Conservation (phyloP, 1,140 invertebrate genomes). For the Dendroctonus ponderosae region DNA sequence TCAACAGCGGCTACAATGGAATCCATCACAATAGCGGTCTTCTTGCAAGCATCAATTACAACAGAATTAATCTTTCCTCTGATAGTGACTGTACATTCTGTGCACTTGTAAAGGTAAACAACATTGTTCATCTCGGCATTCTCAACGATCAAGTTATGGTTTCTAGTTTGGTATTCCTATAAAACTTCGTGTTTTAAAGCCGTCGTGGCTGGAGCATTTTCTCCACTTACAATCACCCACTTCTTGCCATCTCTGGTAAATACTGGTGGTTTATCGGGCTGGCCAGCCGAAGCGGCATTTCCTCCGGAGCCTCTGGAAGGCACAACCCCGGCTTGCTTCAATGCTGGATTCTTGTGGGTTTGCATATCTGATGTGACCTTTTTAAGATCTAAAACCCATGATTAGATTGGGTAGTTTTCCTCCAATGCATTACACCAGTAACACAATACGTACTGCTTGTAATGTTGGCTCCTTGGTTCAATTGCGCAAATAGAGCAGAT, state of each 20-base stretch:
- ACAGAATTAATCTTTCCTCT: slow-evolving; percentile 97
- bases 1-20: slow-evolving; percentile 92
- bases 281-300: slow-evolving; percentile 1
- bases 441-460: slow-evolving; percentile 61
- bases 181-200: neutral
- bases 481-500: slow-evolving; percentile 86
- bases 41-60: slow-evolving; percentile 94
- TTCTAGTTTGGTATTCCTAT: slow-evolving; percentile 83
- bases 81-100: slow-evolving; percentile 79
- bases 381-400: slow-evolving; percentile 64
- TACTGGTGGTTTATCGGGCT: slow-evolving; percentile 72
- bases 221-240: slow-evolving; percentile 75
- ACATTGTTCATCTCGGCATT: slow-evolving; percentile 96
- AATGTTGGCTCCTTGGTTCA: slow-evolving; percentile 90
- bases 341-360: slow-evolving; percentile 94
- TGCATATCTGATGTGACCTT: slow-evolving; percentile 98
- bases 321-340: slow-evolving; percentile 78
- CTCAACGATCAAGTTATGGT: slow-evolving; percentile 75
- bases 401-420: neutral
- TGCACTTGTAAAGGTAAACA: slow-evolving; percentile 93
- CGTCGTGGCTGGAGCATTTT: neutral
- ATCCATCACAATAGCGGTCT: slow-evolving; percentile 94
- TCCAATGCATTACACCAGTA: too few species aligned
- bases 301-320: slow-evolving; percentile 67
- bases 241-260: slow-evolving; percentile 91